Evolutionary conservation across 2,797 vertebrate species (phyloP), one percentile per base, ranked within the genome.

Genomic region (Chiloscyllium punctatum): DNA sequence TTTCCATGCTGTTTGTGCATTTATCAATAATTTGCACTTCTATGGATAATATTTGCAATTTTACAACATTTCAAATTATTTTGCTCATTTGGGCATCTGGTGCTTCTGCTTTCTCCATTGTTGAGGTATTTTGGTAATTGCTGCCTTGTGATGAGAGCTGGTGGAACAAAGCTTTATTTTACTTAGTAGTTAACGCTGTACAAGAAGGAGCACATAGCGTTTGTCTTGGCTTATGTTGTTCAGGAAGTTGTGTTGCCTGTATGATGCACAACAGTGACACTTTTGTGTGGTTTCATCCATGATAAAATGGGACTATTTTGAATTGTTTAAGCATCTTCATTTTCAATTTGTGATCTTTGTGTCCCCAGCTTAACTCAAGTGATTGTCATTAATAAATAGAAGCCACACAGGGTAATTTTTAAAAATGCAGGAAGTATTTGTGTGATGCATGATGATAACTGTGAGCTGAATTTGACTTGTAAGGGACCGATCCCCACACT

Each of bases 111-210:
- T 42, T 69, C n/a, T 37, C 90, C 90, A 27, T 92, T 42, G 33
- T 92, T 25, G 37, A 25, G n/a, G 18, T 68, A 37, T 42, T 66
- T 33, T 66, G 15, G 62, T 91, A 27, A 33, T 62, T 92, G 33
- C 68, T 69, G n/a, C 37, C 90, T 23, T 92, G 90, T 92, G 90
- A 92, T 37, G 16, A 23, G 66, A 84, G 25, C 42, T 48, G 48
- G 37, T 48, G 37, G 21, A 92, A 92, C 90, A 92, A 69, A 92
- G 66, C 90, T 92, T 68, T 69, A 69, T 92, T 92, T 92, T 23
- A 92, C n/a, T 69, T 69, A 13, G 53, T 62, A 66, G 57, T 57
- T 68, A 21, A 16, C 7, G 21, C 88, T 91, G 88, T 13, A 33
- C 30, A 18, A 92, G 66, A 92, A 90, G 42, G 68, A 37, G 69